phyloP scores from a whole-genome alignment of 2,888 invertebrate genomes.

The Dioctria rufipes region DNA sequence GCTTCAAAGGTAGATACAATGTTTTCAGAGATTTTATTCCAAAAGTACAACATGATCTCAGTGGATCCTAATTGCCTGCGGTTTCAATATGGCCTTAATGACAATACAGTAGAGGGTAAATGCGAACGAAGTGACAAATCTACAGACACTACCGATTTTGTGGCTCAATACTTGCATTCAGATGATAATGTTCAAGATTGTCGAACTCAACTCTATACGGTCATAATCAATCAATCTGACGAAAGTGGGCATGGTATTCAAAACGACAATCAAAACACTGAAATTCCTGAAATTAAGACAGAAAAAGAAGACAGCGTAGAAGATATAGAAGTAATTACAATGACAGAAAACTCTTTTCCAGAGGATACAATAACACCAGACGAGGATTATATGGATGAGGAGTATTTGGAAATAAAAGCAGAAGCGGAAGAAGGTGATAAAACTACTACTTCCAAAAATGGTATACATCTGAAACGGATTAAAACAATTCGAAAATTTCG shows the following conservation, averaged over 20 bases:
- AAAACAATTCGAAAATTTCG: background rate
- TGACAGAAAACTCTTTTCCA: background rate
- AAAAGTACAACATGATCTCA: conserved; percentile 37
- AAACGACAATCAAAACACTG: background rate
- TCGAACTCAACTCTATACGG: background rate
- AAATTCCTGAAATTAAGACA: background rate
- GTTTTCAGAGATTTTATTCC: conserved; percentile 54
- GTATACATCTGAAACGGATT: background rate
- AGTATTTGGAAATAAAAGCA: conserved; percentile 12
- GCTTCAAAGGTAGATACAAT: conserved; percentile 54
- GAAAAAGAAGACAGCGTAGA: conserved; percentile 16
- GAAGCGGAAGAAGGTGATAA: background rate
- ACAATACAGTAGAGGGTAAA: background rate
- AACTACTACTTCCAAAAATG: conserved; percentile 2
- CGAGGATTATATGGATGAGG: conserved; percentile 2
- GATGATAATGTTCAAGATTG: background rate
- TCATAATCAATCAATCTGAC: background rate
- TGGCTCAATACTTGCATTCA: conserved; percentile 39
- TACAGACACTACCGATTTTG: conserved; percentile 56
- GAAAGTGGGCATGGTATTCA: background rate
- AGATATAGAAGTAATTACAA: background rate
- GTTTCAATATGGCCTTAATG: conserved; percentile 53
- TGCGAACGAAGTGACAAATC: conserved; percentile 45
- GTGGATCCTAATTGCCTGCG: conserved; percentile 42
- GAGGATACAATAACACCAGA: background rate